Evolutionary conservation across 2,888 invertebrate genomes (phyloP), one percentile per base, ranked within the genome.

Genomic region (Pseudeuparius sepicola): DNA sequence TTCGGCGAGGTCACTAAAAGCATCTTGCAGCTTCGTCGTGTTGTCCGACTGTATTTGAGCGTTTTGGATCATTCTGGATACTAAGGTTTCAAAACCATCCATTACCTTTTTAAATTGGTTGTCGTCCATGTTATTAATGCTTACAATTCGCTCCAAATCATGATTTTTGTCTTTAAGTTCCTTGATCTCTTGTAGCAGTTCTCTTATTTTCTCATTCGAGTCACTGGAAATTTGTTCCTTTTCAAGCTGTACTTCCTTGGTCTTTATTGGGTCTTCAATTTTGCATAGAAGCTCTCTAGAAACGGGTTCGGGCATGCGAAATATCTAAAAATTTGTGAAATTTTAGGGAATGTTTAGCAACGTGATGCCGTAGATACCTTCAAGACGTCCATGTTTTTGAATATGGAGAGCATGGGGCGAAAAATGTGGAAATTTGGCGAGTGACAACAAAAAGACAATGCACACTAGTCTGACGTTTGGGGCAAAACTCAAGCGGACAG

Each of bases 11-110:
- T 56, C 53, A 7, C 47, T 42, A 39, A 55, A 58, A 10, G 57
- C 49, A 5, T 33, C 29, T 40, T 59, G 56, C 12, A 60, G 55
- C 54, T 2, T 49, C 44, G 13, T 55, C 39, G 44, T 60, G 56
- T 20, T n/a, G 3, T 5, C 20, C 11, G n/a, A n/a, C n/a, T n/a
- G n/a, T n/a, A n/a, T n/a, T n/a, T n/a, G n/a, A n/a, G n/a, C n/a
- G n/a, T n/a, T n/a, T n/a, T n/a, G n/a, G n/a, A n/a, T n/a, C n/a
- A n/a, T n/a, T n/a, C n/a, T n/a, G n/a, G n/a, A n/a, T n/a, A n/a
- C n/a, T n/a, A n/a, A n/a, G n/a, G n/a, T n/a, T n/a, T n/a, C n/a
- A n/a, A n/a, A n/a, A n/a, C 44, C 50, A 7, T 36, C 20, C 39
- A 57, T 47, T 4, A 49, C 28, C 28, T 44, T 44, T 30, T 51